phyloP scores from a whole-genome alignment of 1,140 invertebrate genomes.

The Tetraneura akinire region DNA sequence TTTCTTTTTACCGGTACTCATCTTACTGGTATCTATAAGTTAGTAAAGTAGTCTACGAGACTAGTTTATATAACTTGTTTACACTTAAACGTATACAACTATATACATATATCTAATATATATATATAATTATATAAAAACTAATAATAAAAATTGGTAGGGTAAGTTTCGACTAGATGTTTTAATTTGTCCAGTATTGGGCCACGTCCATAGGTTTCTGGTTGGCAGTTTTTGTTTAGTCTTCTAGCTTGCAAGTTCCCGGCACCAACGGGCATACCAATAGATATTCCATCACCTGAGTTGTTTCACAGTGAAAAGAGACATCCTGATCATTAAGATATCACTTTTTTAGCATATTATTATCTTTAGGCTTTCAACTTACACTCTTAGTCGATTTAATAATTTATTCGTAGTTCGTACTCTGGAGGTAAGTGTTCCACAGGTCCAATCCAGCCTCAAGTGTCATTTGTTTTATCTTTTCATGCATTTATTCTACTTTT shows the following conservation, averaged over 20 bases:
- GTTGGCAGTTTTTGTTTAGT: neutral
- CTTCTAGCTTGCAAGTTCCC: neutral
- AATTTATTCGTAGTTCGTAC: constrained; percentile 13
- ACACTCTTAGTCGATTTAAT: constrained; percentile 9
- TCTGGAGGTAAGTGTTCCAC: constrained; percentile 13
- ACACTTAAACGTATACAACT: too few relatives aligned
- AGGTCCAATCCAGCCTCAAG: constrained; percentile 23
- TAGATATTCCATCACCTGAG: neutral
- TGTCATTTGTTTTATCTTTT: neutral
- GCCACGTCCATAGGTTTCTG: neutral
- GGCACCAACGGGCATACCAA: constrained; percentile 2
- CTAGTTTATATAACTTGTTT: too few relatives aligned
- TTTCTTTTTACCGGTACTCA: too few relatives aligned
- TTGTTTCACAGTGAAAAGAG: neutral
- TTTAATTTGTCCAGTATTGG: constrained; percentile 4
- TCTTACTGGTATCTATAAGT: too few relatives aligned
- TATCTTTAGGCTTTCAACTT: neutral
- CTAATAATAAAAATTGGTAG: too few relatives aligned
- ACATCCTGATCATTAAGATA: constrained; percentile 24
- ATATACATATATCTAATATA: too few relatives aligned
- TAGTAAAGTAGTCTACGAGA: too few relatives aligned
- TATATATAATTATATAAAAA: too few relatives aligned
- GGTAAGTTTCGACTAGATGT: neutral
- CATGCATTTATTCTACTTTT: neutral
- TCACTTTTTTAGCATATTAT: constrained; percentile 5